Evolutionary conservation across 2,888 invertebrate species (phyloP), one percentile per base, ranked within the genome.

Genomic region (Allacma fusca): DNA sequence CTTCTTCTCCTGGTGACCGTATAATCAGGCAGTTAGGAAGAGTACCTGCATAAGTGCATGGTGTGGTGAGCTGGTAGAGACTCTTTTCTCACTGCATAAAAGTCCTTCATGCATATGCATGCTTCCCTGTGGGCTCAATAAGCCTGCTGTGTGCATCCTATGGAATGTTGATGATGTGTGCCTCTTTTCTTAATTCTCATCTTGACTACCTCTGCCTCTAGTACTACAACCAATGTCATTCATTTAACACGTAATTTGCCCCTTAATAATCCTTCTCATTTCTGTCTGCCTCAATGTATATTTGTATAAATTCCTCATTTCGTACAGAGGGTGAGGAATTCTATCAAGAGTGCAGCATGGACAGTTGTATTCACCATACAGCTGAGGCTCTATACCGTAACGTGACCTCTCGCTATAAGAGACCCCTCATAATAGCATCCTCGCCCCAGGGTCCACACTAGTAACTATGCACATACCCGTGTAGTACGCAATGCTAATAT

Each of bases 161-260:
- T 26, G 71, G 71, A 59, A 71, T 71, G 71, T 59, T 71, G 59
- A 71, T 71, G 59, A 71, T 71, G 62, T 62, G 62, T 62, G 62
- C 50, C 50, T 50, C 50, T 50, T 50, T 16, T 16, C 50, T 50
- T 50, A 50, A 50, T 50, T 50, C 50, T 50, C 16, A 2, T 50
- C 50, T 50, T n/a, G n/a, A n/a, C 50, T 13, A 5, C 16, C 50
- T 19, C n/a, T 24, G 7, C 16, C 69, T 44, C 43, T 70, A 13
- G 24, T 44, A 12, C 9, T 70, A 16, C 16, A 21, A 24, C 69
- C 44, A 70, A 70, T 43, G 69, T 70, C 69, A 70, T 70, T 70
- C 44, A 70, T 23, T 70, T 44, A 44, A 43, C 69, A 70, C 69
- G 69, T 70, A 70, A 70, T 70, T 43, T 44, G 44, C 24, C 21